Evolutionary conservation across 2,888 invertebrate species (phyloP).

Genomic region (Pollenia amentaria): DNA sequence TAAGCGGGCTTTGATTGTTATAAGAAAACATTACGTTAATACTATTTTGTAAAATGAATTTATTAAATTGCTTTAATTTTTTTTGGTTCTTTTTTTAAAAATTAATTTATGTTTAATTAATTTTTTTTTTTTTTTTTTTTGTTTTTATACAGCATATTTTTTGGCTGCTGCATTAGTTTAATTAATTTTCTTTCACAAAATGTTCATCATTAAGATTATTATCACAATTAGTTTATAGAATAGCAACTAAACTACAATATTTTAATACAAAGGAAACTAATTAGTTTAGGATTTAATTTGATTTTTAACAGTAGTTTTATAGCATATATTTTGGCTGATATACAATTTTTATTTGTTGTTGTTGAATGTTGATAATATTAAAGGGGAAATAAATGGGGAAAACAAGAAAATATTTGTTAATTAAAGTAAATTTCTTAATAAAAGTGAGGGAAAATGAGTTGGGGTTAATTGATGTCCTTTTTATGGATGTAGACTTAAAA

Average conservation of each 20-base stretch:
- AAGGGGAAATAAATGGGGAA: neutral
- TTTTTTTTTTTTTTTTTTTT: too few species aligned
- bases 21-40: neutral
- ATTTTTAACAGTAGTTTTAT: neutral
- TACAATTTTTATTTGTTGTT: neutral
- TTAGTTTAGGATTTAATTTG: neutral
- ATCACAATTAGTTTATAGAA: neutral
- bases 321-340: conserved; percentile 37
- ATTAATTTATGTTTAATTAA: too few species aligned
- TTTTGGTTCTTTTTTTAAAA: too few species aligned
- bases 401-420: neutral
- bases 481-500: too few species aligned
- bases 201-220: conserved; percentile 8
- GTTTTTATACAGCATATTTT: neutral
- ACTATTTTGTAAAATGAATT: too few species aligned
- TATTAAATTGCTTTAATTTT: too few species aligned
- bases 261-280: neutral
- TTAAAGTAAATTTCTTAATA: too few species aligned
- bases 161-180: conserved; percentile 50
- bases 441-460: too few species aligned
- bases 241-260: conserved; percentile 2
- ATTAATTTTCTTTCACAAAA: conserved; percentile 31
- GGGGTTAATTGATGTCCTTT: too few species aligned
- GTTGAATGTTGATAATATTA: neutral
- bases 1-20: neutral